Conservation (phyloP, 2,113 vertebrate species). For the Albula glossodonta region DNA sequence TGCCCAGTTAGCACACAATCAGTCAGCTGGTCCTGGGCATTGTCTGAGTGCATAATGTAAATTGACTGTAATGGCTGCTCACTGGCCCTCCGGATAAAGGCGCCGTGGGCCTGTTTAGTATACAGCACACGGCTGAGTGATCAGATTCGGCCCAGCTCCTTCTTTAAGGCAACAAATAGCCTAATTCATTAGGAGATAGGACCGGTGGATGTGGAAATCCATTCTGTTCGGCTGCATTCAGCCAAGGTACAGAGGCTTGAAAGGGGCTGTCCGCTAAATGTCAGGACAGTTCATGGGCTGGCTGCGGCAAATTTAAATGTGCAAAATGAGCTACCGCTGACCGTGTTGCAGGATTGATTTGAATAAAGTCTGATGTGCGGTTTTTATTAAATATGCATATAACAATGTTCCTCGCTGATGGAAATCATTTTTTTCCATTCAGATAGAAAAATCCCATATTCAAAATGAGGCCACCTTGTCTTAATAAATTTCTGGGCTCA, state of each 20-base stretch:
- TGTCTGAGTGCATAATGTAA: not conserved
- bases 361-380: not conserved
- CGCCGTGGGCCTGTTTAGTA: not conserved
- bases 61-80: not conserved
- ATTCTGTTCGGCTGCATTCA: not conserved
- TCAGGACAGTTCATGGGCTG: not conserved
- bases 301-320: not conserved
- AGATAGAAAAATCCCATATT: constrained; percentile 35
- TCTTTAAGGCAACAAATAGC: not conserved
- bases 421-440: constrained; percentile 43
- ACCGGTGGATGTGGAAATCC: not conserved
- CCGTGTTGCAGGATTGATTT: not conserved
- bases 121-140: not conserved
- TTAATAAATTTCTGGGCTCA: constrained; percentile 21
- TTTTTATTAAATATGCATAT: not conserved
- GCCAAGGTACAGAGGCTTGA: too few relatives aligned
- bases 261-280: not conserved
- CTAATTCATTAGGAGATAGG: not conserved
- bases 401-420: constrained; percentile 19
- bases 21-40: not conserved
- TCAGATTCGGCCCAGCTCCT: not conserved
- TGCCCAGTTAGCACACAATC: not conserved
- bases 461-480: constrained; percentile 22
- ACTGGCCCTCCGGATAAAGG: not conserved
- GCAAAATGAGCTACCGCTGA: not conserved